Base-by-base conservation (phyloP, 2,113 vertebrate genomes). In the Oxyruncus cristatus region DNA sequence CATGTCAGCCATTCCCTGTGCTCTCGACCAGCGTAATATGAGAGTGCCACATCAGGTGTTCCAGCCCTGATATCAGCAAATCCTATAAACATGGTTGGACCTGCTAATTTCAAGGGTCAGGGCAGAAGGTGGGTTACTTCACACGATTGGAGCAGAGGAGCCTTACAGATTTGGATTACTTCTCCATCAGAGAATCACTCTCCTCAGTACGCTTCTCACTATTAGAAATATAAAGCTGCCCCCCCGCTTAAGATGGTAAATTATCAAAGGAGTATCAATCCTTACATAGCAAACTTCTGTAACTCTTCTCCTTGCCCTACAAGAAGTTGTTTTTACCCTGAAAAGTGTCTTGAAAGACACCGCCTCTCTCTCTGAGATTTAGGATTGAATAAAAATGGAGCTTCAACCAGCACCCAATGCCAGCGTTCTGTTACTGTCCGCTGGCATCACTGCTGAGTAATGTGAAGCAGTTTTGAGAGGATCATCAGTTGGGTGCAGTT, bases 371-470 rank as follows among this genome's bases (percentile, higher is more conserved):
- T 58, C 26, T 79, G 62, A 85, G 68, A 23, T 32, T 32, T 41
- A 67, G 68, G 55, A 59, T 47, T 26, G 55, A 67, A 50, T 35
- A 92, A 42, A 92, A 46, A 26, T 22, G 24, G 92, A 90, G 47
- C 42, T 90, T 44, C 42, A 32, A 46, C 23, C 81, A 96, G 85
- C 76, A 66, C 28, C 26, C 53, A 73, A 28, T 0, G 0, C 8
- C 93, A 63, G 72, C 6, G 30, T 63, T 93, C 95, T 79, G 75
- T 94, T 91, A 75, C 76, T 42, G 92, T 74, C 32, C 73, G 52
- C 76, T 96, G 95, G 90, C 92, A 95, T 96, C 93, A 96, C 92
- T 93, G 83, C 83, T 92, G 92, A 96, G 93, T 82, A 96, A 97
- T 92, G 96, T 88, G 52, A 93, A 85, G 76, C 90, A 92, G 93